Evolutionary conservation across 2,113 vertebrate genomes (phyloP).

Genomic region (Calyptommatus sinebrachiatus): DNA sequence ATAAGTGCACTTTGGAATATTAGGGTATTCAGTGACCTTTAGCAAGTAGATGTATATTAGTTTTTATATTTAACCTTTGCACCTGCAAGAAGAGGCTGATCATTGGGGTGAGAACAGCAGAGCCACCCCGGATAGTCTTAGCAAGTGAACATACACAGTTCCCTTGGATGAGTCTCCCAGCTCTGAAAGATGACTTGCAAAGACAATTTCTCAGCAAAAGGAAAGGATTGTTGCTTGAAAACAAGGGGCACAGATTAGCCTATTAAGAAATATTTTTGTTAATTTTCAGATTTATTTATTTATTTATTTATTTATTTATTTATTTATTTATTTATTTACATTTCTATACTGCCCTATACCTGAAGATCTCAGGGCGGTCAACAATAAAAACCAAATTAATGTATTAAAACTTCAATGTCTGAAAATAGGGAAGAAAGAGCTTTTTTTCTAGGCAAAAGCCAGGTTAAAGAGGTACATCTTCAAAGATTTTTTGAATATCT

Average conservation of each 20-base stretch:
- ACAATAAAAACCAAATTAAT: no score
- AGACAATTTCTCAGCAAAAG: background rate
- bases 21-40: constrained; percentile 34
- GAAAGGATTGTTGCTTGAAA: background rate
- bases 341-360: no score
- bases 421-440: no score
- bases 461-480: no score
- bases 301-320: no score
- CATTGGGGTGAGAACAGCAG: background rate
- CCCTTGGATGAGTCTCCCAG: background rate
- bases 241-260: background rate
- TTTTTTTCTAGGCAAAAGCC: no score
- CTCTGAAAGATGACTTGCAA: background rate
- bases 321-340: no score
- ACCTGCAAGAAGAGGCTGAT: constrained; percentile 18
- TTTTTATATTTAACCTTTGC: constrained; percentile 12
- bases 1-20: constrained; percentile 26
- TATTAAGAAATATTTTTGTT: no score
- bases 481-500: no score
- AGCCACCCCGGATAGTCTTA: constrained; percentile 8
- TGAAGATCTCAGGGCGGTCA: no score
- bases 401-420: no score
- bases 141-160: background rate
- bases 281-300: no score
- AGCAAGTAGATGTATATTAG: constrained; percentile 4